A percentile compares a stretch with the other conserved stretches of the same genome.
These are phyloP conservation scores for Agrilus cyanescens DNA, from an alignment of 2,888 invertebrate genomes.

Conservation along the genomic window DNA sequence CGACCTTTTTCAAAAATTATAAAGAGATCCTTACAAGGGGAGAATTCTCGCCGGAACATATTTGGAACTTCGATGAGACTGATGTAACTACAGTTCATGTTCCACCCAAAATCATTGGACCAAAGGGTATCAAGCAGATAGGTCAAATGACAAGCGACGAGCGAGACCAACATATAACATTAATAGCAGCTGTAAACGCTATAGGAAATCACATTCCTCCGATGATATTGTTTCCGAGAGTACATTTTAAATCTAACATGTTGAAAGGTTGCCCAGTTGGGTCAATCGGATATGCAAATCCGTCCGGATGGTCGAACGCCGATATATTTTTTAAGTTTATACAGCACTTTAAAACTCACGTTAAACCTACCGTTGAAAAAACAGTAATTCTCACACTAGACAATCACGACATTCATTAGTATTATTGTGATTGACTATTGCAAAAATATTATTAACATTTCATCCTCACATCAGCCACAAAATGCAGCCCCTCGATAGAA, in stretches of 20 bases:
- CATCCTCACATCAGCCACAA: conserved; percentile 17
- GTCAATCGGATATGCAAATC: conserved; percentile 14
- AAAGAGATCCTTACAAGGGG: conserved; percentile 13
- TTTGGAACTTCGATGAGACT: conserved; percentile 22
- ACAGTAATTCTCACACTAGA: conserved; percentile 12
- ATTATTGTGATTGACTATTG: conserved; percentile 19
- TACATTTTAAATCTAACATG: conserved; percentile 17
- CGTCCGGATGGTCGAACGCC: conserved; percentile 24
- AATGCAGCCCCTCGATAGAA: conserved; percentile 17
- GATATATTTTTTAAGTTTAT: conserved; percentile 14
- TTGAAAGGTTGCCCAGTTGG: conserved; percentile 16
- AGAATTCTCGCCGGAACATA: conserved; percentile 14
- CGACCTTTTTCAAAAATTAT: conserved; percentile 17
- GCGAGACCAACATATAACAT: conserved; percentile 16
- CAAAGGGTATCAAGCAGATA: conserved; percentile 21
- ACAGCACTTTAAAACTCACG: conserved; percentile 9
- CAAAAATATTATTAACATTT: conserved; percentile 18
- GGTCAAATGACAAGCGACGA: conserved; percentile 17
- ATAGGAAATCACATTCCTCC: conserved; percentile 18
- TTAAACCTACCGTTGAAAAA: conserved; percentile 9
- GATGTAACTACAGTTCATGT: conserved; percentile 21
- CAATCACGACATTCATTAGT: conserved; percentile 19
- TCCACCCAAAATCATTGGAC: conserved; percentile 21
- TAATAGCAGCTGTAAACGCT: conserved; percentile 17
- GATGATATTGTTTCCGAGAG: conserved; percentile 19